Evolutionary conservation across 2,113 vertebrate genomes (phyloP), one percentile per base, ranked within the genome.

Genomic region (Choloepus hoffmanni): DNA sequence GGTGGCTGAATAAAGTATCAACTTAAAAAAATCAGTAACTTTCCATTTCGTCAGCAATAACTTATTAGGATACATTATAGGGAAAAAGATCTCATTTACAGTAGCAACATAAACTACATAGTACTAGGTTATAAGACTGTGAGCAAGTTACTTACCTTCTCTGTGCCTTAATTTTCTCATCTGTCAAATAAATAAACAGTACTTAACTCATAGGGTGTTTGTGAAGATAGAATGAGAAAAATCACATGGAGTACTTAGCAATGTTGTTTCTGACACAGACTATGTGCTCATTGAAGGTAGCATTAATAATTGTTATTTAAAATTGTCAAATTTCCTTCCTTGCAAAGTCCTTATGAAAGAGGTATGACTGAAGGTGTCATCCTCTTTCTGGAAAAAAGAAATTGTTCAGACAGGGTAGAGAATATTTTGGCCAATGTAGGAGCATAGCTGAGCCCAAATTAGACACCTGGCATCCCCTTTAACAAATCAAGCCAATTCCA

Each of bases 321-420:
- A 96, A n/a, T 63, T 92, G 58, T 78, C 45, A 65, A 40, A 85
- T 72, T 85, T 82, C 82, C 48, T 78, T 72, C 28, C 40, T 70
- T 36, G 92, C 18, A 63, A 83, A 74, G 8, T 90, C 45, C 73
- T 88, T 11, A 43, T 79, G 30, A 92, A 65, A 85, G 74, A 68
- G n/a, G 10, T 77, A 60, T 92, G 76, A 83, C 26, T 86, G 74
- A 68, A 2, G 73, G 3, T 70, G 24, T 76, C 50, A 53, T 85
- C 63, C 23, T 92, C 18, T 90, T 79, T 94, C 23, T 68, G 30
- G 11, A 93, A 93, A 55, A 83, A 79, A 78, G 28, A 91, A 91
- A 79, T 62, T 43, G n/a, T 70, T 85, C 50, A 53, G 53, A 78
- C 4, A 26, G 30, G n/a, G 40, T 36, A 73, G 13, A n/a, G 77